Evolutionary conservation across 2,888 invertebrate species (phyloP), one percentile per base, ranked within the genome.

Genomic region (Mythimna albipuncta): DNA sequence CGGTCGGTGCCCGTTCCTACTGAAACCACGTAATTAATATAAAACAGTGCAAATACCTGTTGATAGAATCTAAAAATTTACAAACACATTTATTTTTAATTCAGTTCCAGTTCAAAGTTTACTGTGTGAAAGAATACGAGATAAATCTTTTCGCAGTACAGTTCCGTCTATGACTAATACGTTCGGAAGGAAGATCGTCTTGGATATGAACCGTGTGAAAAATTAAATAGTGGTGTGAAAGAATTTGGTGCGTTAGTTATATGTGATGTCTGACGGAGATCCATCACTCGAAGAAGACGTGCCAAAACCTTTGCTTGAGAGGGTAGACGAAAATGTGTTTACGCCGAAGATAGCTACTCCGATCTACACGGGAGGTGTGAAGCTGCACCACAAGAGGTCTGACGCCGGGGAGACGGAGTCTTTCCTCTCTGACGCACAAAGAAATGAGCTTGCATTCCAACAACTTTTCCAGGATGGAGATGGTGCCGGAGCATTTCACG

Each of bases 201-300:
- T 66, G 64, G 80, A 72, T 81, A 84, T 87, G 86, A 81, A 75
- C 72, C 32, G 58, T 75, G 74, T 11, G 63, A 68, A 50, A 75
- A 72, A 73, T 55, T 79, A 73, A 75, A 62, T 75, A 77, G 77
- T 75, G 65, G 77, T 81, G 86, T 82, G 72, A 64, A 67, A 71
- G 68, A 69, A 75, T 64, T 81, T 64, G 47, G 59, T 63, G 77
- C 61, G 68, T 72, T 66, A 84, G 50, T 84, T 87, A 77, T 90
- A 90, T 94, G 95, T 95, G 89, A 96, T 96, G 96, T 96, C 96
- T 88, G 96, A 96, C 94, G 96, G 96, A 62, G 95, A 95, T 83
- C 96, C 96, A 87, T 96, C 96, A 72, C 92, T 96, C 63, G 96
- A 96, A 89, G 96, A 96, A 89, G 95, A 95, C 83, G 89, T 94